Evolutionary conservation across 2,797 vertebrate species (phyloP).

Genomic region (Bovichtus diacanthus): DNA sequence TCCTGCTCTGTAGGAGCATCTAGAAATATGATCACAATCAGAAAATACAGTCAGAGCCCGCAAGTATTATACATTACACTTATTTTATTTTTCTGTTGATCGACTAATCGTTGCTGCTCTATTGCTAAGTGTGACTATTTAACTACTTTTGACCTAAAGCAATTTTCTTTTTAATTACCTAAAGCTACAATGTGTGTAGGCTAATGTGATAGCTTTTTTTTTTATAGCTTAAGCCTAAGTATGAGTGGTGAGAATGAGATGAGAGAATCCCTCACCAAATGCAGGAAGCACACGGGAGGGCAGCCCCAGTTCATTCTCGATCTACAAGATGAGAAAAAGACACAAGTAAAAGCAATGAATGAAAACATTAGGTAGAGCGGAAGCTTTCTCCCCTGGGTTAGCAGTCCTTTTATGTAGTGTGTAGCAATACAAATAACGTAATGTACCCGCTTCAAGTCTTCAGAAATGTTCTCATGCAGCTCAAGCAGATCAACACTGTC

Average conservation of each 20-base stretch:
- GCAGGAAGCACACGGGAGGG: constrained; percentile 1
- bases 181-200: neutral
- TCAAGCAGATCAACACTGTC: neutral
- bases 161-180: neutral
- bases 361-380: neutral
- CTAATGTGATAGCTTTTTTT: neutral
- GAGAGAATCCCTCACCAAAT: constrained; percentile 50
- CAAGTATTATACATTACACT: neutral
- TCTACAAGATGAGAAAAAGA: constrained; percentile 17
- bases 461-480: neutral
- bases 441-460: constrained; percentile 37
- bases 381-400: neutral
- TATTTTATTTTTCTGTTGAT: too few relatives aligned
- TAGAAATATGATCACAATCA: constrained; percentile 15
- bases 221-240: too few relatives aligned
- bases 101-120: too few relatives aligned
- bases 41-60: neutral
- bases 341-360: neutral
- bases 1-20: constrained; percentile 17
- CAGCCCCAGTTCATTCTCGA: constrained; percentile 7
- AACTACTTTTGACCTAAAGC: neutral
- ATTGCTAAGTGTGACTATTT: too few relatives aligned
- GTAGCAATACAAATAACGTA: rapidly evolving
- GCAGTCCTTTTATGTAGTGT: neutral
- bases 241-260: neutral